Evolutionary conservation across 2,797 vertebrate genomes (phyloP).

Genomic region (Helicolenus hilgendorfi): DNA sequence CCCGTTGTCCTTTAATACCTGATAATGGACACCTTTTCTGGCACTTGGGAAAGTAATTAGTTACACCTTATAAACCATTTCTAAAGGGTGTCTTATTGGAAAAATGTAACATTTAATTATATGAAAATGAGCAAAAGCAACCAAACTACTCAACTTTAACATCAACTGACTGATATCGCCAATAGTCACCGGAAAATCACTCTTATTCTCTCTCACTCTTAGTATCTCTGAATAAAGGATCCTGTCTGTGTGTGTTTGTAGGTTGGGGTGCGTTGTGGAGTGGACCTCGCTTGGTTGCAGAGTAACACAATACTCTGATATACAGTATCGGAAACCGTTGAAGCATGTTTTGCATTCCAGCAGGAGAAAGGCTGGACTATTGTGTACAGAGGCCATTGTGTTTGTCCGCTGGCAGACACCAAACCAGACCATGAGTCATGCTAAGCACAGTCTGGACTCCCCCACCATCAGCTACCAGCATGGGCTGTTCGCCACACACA

Average conservation of each 20-base stretch:
- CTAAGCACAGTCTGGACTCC: constrained; percentile 72
- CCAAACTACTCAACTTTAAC: background rate
- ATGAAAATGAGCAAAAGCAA: background rate
- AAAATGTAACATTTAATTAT: background rate
- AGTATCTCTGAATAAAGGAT: background rate
- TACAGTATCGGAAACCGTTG: constrained; percentile 72
- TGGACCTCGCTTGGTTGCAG: constrained; percentile 27
- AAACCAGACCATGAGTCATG: constrained; percentile 85
- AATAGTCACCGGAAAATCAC: background rate
- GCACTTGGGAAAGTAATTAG: no score
- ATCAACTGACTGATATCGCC: background rate
- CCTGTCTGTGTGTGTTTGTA: background rate
- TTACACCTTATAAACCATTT: background rate
- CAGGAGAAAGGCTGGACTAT: constrained; percentile 64
- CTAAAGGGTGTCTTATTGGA: background rate
- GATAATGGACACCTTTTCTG: no score
- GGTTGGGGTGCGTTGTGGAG: background rate
- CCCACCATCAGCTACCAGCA: constrained; percentile 51
- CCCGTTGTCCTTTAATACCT: no score
- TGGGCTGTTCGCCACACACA: constrained; percentile 6
- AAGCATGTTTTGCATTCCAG: constrained; percentile 83
- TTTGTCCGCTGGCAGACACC: constrained; percentile 77
- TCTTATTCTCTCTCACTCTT: no score
- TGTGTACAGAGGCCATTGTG: constrained; percentile 87
- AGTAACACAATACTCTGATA: constrained; percentile 64